Evolutionary conservation across 2,888 invertebrate genomes (phyloP), one percentile per base, ranked within the genome.

Genomic region (Dendrolimus houi): DNA sequence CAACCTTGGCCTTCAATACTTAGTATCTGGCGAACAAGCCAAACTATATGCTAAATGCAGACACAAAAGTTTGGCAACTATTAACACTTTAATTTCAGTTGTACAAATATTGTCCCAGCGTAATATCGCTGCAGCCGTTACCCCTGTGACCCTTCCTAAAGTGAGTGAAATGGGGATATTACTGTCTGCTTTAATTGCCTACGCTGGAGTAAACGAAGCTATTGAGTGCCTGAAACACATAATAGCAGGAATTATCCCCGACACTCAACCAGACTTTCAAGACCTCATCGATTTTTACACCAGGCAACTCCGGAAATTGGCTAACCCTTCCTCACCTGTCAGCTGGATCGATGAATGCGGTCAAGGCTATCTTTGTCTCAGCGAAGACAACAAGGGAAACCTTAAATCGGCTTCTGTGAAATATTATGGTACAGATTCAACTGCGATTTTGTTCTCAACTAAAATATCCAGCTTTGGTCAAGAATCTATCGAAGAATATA

Each of bases 141-240:
- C 77, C 75, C 80, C 79, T 69, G 72, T 72, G 74, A 70, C 75
- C 74, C 77, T 70, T 74, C 69, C 65, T 64, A 70, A 64, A 60
- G 72, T 75, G 65, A 62, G 65, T 65, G 69, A 72, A 75, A 94
- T 96, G 94, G 96, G 96, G 75, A 91, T 96, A 67, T 81, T 96
- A 71, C 83, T 96, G 60, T 96, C 96, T 56, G 87, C 95, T 70
- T 87, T 96, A 63, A 92, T 96, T 62, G 92, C 94, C 63, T 96
- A 95, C 81, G 93, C 95, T 63, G 96, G 96, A 62, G 93, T 94
- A 41, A 75, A 94, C 68, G 96, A 96, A 79, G 91, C 94, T 54
- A 71, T 94, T 57, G 92, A 93, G 59, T 93, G 93, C 69, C 78
- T 92, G 68, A 81, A 82, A 60, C 91, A 92, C 68, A 83, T 93